Conservation (phyloP, 2,888 invertebrate genomes). For the Melipona bicolor region DNA sequence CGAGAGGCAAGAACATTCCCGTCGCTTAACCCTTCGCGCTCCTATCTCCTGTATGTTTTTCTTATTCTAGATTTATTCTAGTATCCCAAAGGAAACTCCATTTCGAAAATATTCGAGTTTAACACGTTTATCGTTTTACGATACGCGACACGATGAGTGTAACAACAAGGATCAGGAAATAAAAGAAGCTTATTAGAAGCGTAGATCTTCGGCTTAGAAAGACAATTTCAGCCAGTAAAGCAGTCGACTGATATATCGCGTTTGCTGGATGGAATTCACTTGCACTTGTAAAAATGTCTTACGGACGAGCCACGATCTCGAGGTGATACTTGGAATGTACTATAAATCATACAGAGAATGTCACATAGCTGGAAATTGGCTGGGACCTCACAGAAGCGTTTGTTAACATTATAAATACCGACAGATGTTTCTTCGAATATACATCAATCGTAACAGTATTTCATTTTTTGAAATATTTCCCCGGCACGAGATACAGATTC, state of each 20-base stretch:
- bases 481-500: not conserved
- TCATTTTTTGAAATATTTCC: not conserved
- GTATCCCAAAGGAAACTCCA: too few relatives aligned
- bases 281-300: slow-evolving; percentile 23
- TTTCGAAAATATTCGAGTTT: not conserved
- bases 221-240: slow-evolving; percentile 10
- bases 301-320: slow-evolving; percentile 1
- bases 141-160: slow-evolving; percentile 28
- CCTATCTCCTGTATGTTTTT: too few relatives aligned
- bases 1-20: not conserved
- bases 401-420: slow-evolving; percentile 15
- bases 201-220: slow-evolving; percentile 17
- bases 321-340: not conserved
- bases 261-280: slow-evolving; percentile 5
- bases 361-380: not conserved
- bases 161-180: slow-evolving; percentile 23
- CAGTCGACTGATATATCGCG: slow-evolving; percentile 31
- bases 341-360: not conserved
- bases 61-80: too few relatives aligned
- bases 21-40: not conserved
- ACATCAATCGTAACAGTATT: not conserved
- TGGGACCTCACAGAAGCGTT: not conserved
- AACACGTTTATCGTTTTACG: slow-evolving; percentile 36
- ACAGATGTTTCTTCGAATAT: not conserved
- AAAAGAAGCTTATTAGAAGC: not conserved